Evolutionary conservation across 2,888 invertebrate genomes (phyloP).

Genomic region (Piscicola geometra): DNA sequence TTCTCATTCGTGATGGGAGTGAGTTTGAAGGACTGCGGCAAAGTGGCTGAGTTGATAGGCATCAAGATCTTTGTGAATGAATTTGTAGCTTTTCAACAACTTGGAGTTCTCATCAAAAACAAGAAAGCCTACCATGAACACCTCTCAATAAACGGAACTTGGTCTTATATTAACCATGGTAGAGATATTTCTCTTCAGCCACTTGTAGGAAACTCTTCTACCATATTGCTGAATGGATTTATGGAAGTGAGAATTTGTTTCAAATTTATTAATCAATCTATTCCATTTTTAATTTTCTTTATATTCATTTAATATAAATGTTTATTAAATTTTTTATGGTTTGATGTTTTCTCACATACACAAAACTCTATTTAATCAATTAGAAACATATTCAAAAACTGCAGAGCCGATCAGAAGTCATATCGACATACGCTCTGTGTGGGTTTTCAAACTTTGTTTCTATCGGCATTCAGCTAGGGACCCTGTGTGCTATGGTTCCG

Average conservation of each 20-base stretch:
- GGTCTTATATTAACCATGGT: slow-evolving; percentile 5
- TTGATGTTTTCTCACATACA: not conserved
- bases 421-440: not conserved
- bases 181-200: slow-evolving; percentile 37
- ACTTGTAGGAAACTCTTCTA: too few species aligned
- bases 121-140: slow-evolving; percentile 42
- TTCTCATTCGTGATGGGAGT: slow-evolving; percentile 79
- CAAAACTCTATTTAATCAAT: not conserved
- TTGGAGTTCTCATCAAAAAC: slow-evolving; percentile 45
- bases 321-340: not conserved
- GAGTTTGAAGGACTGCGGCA: slow-evolving; percentile 64
- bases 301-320: not conserved
- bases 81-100: slow-evolving; percentile 75
- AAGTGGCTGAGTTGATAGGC: slow-evolving; percentile 74
- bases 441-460: slow-evolving; percentile 5
- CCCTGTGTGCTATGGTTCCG: not conserved
- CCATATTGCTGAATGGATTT: too few species aligned
- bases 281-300: too few species aligned
- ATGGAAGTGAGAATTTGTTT: not conserved
- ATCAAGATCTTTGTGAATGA: slow-evolving; percentile 87
- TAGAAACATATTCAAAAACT: not conserved
- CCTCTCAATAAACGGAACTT: slow-evolving; percentile 42
- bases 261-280: too few species aligned
- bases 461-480: not conserved
- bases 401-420: not conserved